Base-by-base conservation (phyloP, 1,140 invertebrate genomes). In the Zaprionus taronus region DNA sequence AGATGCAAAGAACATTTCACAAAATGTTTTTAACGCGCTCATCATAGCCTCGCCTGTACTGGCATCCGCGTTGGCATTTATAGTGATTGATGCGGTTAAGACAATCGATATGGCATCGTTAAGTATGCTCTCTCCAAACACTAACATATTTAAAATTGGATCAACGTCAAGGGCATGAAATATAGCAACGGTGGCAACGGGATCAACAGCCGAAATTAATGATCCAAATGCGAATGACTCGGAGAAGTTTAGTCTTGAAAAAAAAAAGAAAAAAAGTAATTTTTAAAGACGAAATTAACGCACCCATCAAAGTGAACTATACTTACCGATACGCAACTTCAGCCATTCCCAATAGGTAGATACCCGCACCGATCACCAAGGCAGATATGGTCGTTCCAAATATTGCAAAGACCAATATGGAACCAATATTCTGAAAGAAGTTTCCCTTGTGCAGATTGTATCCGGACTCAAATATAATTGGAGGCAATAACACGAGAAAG, bases 61-160 rank as follows among this genome's bases (percentile, higher is more conserved):
- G 4, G 93, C 82, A 15, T 91, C 79, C 0, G 82, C 81, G 24
- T 91, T 84, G 0, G 85, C 82, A 60, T 71, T 91, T 20, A 87
- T 90, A 2, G 95, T 95, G 93, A 97, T 96, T 3, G 97, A 98
- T 79, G 97, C 98, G 1, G 98, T 99, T 7, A 99, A 93, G 2
- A 99, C 99, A 94, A 99, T 99, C 15, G 99, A 97, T 66, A 99
- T 98, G 15, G 99, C 99, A 95, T 99, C 99, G 93, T 99, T 99
- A 0, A 99, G 93, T 82, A 99, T 99, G 90, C 98, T 98, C 93
- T 99, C 99, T 31, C 98, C 98, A 95, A 99, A 99, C 0, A 99
- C 98, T 93, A 99, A 96, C 98, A 99, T 99, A 93, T 99, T 99
- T 1, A 99, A 94, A 5, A 99, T 96, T 17, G 98, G 98, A 93